Evolutionary conservation across 2,113 vertebrate genomes (phyloP).

Genomic region (Rhadina sibilatrix): DNA sequence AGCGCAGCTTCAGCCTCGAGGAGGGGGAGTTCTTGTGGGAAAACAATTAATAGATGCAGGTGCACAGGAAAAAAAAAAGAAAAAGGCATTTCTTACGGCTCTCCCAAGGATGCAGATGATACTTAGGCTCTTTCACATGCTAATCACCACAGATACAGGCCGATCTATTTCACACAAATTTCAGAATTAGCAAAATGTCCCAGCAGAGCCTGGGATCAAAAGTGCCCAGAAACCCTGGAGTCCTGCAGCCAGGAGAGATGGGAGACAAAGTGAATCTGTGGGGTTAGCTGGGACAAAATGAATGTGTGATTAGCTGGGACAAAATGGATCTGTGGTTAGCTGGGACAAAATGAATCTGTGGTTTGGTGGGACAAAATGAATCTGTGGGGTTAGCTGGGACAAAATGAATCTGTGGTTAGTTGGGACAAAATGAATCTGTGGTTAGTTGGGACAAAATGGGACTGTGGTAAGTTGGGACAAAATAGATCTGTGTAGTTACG

Average conservation of each 20-base stretch:
- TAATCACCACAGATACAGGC: constrained; percentile 2
- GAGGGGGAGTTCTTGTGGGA: constrained; percentile 61
- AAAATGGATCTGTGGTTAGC: too few species aligned
- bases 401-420: too few species aligned
- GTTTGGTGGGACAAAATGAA: too few species aligned
- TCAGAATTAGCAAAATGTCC: neutral
- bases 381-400: too few species aligned
- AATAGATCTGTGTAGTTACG: too few species aligned
- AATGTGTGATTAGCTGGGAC: too few species aligned
- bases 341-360: too few species aligned
- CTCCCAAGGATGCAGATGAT: constrained; percentile 21
- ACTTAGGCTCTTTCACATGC: constrained; percentile 33
- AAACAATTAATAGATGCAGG: constrained; percentile 69
- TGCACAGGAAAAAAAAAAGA: constrained; percentile 40
- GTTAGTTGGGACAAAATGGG: too few species aligned
- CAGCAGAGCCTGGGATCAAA: neutral
- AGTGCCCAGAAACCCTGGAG: neutral
- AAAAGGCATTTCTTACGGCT: constrained; percentile 3
- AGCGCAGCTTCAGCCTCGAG: constrained; percentile 39
- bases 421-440: too few species aligned
- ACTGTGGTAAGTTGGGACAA: too few species aligned
- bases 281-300: too few species aligned
- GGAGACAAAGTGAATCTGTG: neutral
- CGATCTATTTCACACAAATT: neutral
- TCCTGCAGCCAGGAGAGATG: neutral